Evolutionary conservation across 2,888 invertebrate species (phyloP), one percentile per base, ranked within the genome.

Genomic region (Stenoptilia bipunctidactyla): DNA sequence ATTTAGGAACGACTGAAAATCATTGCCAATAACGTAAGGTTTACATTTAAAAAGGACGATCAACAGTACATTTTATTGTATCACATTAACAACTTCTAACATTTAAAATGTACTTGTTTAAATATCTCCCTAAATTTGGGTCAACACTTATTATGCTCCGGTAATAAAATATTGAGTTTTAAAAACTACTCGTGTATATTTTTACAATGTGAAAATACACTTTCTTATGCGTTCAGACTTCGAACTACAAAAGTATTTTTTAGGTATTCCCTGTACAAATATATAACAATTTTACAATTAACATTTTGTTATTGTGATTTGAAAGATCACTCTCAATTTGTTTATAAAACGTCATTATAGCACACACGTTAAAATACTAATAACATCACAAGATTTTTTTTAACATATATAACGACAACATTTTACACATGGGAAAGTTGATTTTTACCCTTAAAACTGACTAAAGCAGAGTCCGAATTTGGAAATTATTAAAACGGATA

Each of bases 171-270:
- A 80, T 75, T 70, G 67, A 77, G 77, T 69, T 74, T 74, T 63
- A 67, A 66, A 56, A 66, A 59, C 77, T 82, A 80, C 66, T 58
- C 55, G 80, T 82, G 83, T 80, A 74, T 73, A 76, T 54, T 70
- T 68, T 70, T 76, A 83, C 79, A 79, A 77, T 80, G 82, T 65
- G 79, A 82, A 82, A 83, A 82, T 80, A 82, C 80, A 77, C 70
- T 68, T 61, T 61, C 60, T 61, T 66, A 68, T 60, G 56, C 65
- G 79, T 80, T 83, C 83, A 82, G 80, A 80, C 83, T 83, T 82
- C 66, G 80, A 79, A 79, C 83, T 36, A 67, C 67, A 52, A 68
- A 74, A 69, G 66, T 70, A 70, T 61, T 69, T 30, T 30, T 30
- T 8, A 14, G 13, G 65, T 64, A 66, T 52, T 82, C 83, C 83